These are phyloP conservation scores for Acleris emargana DNA, from an alignment of 2,888 invertebrate genomes.

Conservation along the genomic window DNA sequence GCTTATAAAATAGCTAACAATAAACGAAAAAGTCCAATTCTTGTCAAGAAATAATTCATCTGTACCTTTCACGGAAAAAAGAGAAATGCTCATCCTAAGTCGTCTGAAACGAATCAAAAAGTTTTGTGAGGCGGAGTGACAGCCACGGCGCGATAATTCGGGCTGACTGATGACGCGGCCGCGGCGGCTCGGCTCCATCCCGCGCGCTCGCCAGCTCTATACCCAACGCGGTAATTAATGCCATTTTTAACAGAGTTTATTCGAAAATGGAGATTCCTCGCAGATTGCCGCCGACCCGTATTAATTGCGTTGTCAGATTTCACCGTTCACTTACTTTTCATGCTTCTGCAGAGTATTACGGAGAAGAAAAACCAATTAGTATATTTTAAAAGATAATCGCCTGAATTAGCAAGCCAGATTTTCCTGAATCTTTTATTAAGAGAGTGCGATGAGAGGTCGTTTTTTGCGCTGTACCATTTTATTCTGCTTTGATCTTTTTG, in stretches of 20 bases:
- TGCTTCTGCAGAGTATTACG: constrained; percentile 34
- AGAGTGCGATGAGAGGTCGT: constrained; percentile 23
- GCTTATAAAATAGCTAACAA: too few relatives aligned
- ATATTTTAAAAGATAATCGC: constrained; percentile 37
- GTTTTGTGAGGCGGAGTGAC: constrained; percentile 6
- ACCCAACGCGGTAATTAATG: constrained; percentile 28
- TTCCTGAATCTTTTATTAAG: constrained; percentile 34
- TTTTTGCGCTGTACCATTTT: constrained; percentile 19
- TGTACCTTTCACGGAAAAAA: constrained; percentile 2
- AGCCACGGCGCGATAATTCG: background rate
- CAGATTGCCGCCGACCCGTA: constrained; percentile 18
- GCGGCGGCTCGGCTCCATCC: constrained; percentile 2
- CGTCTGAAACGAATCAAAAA: constrained; percentile 21
- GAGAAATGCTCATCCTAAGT: constrained; percentile 16
- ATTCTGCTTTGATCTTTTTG: constrained; percentile 1
- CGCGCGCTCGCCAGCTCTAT: constrained; percentile 1
- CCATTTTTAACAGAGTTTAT: constrained; percentile 37
- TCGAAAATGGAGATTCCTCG: constrained; percentile 32
- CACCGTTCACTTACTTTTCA: constrained; percentile 37
- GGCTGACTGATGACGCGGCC: constrained; percentile 19
- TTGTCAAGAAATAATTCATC: background rate
- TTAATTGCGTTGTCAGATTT: constrained; percentile 36
- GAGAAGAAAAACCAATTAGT: constrained; percentile 37
- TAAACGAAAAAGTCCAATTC: background rate
- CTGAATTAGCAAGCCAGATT: constrained; percentile 35